Conservation (phyloP, 2,888 invertebrate genomes). For the Nephrotoma flavescens region DNA sequence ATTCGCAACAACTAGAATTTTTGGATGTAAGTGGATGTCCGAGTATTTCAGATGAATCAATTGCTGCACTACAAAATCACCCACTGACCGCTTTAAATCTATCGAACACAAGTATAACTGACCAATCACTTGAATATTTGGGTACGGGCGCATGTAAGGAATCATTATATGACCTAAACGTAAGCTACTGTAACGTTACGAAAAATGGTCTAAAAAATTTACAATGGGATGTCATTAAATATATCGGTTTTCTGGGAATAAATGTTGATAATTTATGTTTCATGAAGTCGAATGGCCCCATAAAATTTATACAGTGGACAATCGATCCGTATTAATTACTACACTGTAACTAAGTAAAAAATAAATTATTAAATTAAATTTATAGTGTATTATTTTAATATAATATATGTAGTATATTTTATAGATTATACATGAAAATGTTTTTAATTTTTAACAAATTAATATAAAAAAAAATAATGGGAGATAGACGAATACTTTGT, state of each 20-base stretch:
- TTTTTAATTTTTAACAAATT: background rate
- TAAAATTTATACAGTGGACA: conserved; percentile 10
- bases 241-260: conserved; percentile 10
- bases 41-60: conserved; percentile 23
- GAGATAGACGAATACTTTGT: background rate
- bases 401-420: background rate
- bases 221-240: conserved; percentile 9
- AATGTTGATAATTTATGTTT: conserved; percentile 9
- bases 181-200: conserved; percentile 10
- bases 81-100: conserved; percentile 23
- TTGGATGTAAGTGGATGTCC: conserved; percentile 23
- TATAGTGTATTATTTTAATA: conserved; percentile 5
- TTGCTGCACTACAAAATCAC: conserved; percentile 19
- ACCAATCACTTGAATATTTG: conserved; percentile 10
- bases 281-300: conserved; percentile 3
- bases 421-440: background rate
- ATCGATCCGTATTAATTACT: conserved; percentile 9
- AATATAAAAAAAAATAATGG: background rate
- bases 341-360: conserved; percentile 9
- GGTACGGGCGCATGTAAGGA: conserved; percentile 9
- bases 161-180: conserved; percentile 12
- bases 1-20: conserved; percentile 21
- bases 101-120: conserved; percentile 22
- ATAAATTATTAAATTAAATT: background rate
- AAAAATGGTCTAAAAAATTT: conserved; percentile 6